phyloP scores from a whole-genome alignment of 2,113 vertebrate genomes.

The Dolichallabes microphthalmus region DNA sequence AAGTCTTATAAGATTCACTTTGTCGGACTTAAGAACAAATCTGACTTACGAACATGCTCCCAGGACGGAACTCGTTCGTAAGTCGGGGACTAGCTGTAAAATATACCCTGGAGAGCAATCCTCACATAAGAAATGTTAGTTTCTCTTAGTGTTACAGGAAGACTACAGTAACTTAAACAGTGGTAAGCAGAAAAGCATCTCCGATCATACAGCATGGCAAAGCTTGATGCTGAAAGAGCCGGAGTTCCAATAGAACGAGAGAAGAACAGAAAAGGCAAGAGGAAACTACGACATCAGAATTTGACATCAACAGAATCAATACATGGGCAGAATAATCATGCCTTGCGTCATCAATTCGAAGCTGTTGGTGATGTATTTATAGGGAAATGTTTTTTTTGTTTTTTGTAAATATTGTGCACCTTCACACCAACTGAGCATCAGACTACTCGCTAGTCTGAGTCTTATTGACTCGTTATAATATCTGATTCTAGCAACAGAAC shows the following conservation, averaged over 20 bases:
- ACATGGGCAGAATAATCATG: background rate
- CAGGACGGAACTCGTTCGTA: no score
- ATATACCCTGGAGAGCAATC: background rate
- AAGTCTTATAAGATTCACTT: no score
- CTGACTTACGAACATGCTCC: no score
- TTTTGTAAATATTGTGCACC: background rate
- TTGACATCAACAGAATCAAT: background rate
- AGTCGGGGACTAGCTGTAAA: no score
- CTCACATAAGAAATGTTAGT: no score
- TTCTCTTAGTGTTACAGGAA: background rate
- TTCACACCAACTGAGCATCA: background rate
- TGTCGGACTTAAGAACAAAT: no score
- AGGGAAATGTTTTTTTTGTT: background rate
- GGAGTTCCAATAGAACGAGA: background rate
- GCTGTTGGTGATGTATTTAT: background rate
- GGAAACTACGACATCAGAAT: background rate
- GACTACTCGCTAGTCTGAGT: background rate
- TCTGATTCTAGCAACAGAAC: background rate
- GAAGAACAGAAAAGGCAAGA: background rate
- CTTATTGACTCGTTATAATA: background rate
- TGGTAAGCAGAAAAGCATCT: background rate
- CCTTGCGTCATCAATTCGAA: background rate
- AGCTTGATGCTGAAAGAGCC: background rate
- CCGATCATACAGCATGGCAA: background rate
- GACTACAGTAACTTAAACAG: background rate